Percentiles rank a stretch among this genome's conserved stretches.
These are phyloP conservation scores for Etheostoma nigrum DNA, from an alignment of 2,797 vertebrate species.

Conservation along the genomic window DNA sequence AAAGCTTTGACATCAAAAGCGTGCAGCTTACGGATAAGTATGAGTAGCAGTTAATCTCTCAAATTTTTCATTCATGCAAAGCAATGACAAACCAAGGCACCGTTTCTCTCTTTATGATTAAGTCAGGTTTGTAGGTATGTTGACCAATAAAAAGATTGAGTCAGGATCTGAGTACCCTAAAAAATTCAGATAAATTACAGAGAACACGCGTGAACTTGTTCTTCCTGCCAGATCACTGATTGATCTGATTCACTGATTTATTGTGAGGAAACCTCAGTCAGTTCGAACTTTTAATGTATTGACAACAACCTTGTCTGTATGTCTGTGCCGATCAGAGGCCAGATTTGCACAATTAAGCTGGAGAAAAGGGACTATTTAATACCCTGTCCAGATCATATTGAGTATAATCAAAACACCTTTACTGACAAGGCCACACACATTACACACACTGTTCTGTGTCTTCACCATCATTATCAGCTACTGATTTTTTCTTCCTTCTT, in stretches of 20 bases:
- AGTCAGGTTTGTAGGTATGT: constrained; percentile 29
- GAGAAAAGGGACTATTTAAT: background rate
- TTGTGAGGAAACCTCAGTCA: constrained; percentile 10
- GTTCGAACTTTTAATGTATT: constrained; percentile 3
- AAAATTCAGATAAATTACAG: constrained; percentile 33
- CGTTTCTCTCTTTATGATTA: constrained; percentile 56
- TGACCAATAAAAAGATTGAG: constrained; percentile 38
- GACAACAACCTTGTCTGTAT: background rate
- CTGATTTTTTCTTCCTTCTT: constrained; percentile 37
- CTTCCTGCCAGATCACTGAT: constrained; percentile 11
- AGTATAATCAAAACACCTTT: constrained; percentile 17
- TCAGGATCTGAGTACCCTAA: constrained; percentile 29
- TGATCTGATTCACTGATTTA: background rate
- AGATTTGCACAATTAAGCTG: constrained; percentile 21
- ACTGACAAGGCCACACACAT: background rate
- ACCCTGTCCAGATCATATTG: background rate
- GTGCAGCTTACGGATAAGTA: constrained; percentile 29
- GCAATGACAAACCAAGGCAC: constrained; percentile 3
- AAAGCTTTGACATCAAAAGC: constrained; percentile 38
- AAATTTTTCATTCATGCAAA: constrained; percentile 17
- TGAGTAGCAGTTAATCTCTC: constrained; percentile 55
- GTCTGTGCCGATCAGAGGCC: constrained; percentile 2
- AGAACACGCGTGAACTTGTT: background rate
- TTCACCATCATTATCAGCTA: constrained; percentile 28
- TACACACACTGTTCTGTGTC: background rate